These are phyloP conservation scores for Rotaria macrura DNA, from an alignment of 2,888 invertebrate genomes.

Conservation along the genomic window DNA sequence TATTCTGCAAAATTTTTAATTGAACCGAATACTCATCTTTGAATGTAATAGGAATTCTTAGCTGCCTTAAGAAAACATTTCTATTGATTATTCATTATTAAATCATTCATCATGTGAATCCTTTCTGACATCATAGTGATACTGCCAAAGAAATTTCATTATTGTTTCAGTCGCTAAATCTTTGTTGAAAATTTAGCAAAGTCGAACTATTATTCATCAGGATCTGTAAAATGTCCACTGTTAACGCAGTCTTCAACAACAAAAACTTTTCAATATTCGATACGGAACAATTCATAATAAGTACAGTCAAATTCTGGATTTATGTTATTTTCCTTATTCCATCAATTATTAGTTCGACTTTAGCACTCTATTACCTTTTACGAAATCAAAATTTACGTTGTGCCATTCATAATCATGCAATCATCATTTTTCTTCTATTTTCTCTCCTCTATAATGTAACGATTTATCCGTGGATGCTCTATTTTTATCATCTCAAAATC, in stretches of 20 bases:
- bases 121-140: no score
- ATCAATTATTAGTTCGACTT: neutral
- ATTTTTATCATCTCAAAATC: neutral
- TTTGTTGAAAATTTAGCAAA: no score
- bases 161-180: no score
- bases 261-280: neutral
- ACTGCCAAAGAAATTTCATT: no score
- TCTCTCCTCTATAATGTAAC: neutral
- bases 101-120: no score
- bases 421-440: neutral
- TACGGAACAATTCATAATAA: neutral
- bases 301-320: neutral
- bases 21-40: no score
- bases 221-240: neutral
- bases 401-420: neutral
- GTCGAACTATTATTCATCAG: no score
- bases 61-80: no score
- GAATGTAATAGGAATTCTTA: no score
- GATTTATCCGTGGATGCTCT: neutral
- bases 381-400: neutral
- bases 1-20: no score
- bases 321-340: neutral
- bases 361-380: neutral
- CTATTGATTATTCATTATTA: no score
- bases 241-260: neutral